Evolutionary conservation across 2,113 vertebrate species (phyloP).

Genomic region (Rhadina sibilatrix): DNA sequence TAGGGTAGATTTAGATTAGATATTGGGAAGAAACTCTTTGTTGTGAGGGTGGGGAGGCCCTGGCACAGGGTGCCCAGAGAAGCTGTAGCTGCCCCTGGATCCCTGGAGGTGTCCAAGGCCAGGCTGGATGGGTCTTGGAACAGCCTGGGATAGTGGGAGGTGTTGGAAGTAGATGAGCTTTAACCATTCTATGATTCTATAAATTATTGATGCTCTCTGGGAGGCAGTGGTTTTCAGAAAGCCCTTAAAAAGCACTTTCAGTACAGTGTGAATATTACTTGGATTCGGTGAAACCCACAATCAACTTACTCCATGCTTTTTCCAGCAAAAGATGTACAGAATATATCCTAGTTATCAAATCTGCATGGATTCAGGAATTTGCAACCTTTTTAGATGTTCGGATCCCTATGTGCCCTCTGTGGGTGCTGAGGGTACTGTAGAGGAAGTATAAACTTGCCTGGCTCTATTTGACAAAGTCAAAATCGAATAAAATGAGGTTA

Average conservation of each 20-base stretch:
- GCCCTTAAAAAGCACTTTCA: not conserved
- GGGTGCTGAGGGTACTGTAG: not conserved
- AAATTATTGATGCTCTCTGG: not conserved
- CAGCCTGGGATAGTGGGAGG: not conserved
- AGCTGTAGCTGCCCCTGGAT: not conserved
- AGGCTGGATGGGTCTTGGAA: fast-evolving
- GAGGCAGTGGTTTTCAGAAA: not conserved
- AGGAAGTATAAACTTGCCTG: not conserved
- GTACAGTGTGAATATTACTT: not conserved
- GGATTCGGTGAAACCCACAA: not conserved
- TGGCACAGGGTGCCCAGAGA: not conserved
- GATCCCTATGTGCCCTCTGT: not conserved
- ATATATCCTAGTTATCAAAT: not conserved
- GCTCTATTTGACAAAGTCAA: not conserved
- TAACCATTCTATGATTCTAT: not conserved
- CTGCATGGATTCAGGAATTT: not conserved
- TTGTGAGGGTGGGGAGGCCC: not conserved
- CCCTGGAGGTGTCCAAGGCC: not conserved
- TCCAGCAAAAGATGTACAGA: not conserved
- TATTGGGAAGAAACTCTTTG: not conserved
- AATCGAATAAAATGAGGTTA: not conserved
- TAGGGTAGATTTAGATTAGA: not conserved
- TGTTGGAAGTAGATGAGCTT: not conserved
- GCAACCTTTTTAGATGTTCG: not conserved
- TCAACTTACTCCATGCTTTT: not conserved